These are phyloP conservation scores for Crenuchus spilurus DNA, from an alignment of 2,797 vertebrate species.

Conservation along the genomic window DNA sequence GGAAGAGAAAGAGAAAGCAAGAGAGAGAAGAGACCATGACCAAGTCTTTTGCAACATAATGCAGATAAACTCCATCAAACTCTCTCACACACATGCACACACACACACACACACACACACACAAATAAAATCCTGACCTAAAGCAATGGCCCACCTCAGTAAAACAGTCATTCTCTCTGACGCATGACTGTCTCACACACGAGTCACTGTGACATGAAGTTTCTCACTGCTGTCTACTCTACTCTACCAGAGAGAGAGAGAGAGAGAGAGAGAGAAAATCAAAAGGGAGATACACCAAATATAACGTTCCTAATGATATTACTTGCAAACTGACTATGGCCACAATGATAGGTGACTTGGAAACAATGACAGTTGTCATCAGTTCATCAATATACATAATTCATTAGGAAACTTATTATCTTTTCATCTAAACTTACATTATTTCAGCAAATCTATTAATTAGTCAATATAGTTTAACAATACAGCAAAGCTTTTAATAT, in stretches of 20 bases:
- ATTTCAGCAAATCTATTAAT: no score
- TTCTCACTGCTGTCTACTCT: constrained; percentile 15
- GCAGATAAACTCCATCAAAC: background rate
- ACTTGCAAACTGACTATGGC: no score
- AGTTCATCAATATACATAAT: no score
- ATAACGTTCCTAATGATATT: no score
- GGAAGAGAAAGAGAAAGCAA: background rate
- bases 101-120: background rate
- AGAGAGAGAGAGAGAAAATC: background rate
- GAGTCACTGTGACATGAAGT: constrained; percentile 6
- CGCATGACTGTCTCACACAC: constrained; percentile 12
- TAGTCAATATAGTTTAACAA: no score
- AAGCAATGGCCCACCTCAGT: background rate
- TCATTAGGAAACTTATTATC: no score
- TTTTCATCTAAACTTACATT: no score
- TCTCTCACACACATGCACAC: background rate
- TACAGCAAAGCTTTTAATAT: no score
- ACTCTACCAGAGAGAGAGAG: background rate
- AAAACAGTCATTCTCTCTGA: constrained; percentile 8
- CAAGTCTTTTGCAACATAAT: background rate
- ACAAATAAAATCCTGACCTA: background rate
- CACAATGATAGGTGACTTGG: no score
- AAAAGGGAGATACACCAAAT: no score
- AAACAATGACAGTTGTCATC: no score
- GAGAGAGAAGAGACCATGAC: no score